phyloP scores from a whole-genome alignment of 2,888 invertebrate genomes.

The Phortica okadai region DNA sequence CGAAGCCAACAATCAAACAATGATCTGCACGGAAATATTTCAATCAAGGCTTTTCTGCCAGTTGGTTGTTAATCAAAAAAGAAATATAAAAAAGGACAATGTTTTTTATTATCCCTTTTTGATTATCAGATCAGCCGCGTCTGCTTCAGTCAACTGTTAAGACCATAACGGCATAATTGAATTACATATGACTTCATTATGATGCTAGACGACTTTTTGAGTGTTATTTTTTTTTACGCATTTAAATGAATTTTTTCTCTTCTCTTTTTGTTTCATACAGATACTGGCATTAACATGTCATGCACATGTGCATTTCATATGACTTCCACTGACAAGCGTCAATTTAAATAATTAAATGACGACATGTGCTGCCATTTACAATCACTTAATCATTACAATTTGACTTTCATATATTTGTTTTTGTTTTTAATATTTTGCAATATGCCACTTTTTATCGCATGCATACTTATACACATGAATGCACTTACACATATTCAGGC shows the following conservation, averaged over 20 bases:
- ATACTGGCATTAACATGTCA: neutral
- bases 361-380: slow-evolving; percentile 29
- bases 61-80: too few species aligned
- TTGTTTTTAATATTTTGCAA: neutral
- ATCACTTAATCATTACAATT: slow-evolving; percentile 28
- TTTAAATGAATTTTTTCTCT: neutral
- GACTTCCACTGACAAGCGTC: slow-evolving; percentile 2
- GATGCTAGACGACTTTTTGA: neutral
- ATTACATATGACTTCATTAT: neutral
- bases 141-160: slow-evolving; percentile 23
- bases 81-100: too few species aligned
- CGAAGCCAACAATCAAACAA: neutral
- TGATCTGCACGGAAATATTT: neutral
- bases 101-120: too few species aligned
- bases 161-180: slow-evolving; percentile 32
- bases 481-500: neutral
- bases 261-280: neutral
- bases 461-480: neutral
- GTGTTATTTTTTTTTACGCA: neutral
- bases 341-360: slow-evolving; percentile 29
- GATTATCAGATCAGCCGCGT: too few species aligned
- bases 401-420: neutral
- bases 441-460: neutral
- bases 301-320: neutral
- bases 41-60: neutral